These are phyloP conservation scores for Anadara kagoshimensis DNA, from an alignment of 1,140 invertebrate species.

Conservation along the genomic window DNA sequence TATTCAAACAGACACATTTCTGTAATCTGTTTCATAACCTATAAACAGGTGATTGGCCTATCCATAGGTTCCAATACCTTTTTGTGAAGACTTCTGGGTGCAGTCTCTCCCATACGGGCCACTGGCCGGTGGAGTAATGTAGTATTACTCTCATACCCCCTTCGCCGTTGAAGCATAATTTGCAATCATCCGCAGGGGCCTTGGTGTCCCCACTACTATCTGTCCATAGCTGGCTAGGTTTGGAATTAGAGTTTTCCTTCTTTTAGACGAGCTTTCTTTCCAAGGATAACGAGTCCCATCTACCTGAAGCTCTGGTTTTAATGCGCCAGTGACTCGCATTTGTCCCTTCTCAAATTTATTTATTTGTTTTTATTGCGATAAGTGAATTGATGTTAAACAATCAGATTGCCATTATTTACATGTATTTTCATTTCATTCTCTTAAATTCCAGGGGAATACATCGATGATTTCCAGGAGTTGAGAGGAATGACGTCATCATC, in stretches of 20 bases:
- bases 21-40: neutral
- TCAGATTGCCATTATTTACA: too few species aligned
- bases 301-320: slow-evolving; percentile 12
- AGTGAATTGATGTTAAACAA: too few species aligned
- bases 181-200: neutral
- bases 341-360: slow-evolving; percentile 13
- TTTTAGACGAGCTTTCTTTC: neutral
- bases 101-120: slow-evolving; percentile 13
- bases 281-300: slow-evolving; percentile 10
- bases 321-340: slow-evolving; percentile 14
- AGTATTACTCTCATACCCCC: slow-evolving; percentile 4
- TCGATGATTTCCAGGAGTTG: too few species aligned
- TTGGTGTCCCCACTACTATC: neutral
- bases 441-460: too few species aligned
- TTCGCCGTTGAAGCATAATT: neutral
- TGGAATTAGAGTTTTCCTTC: slow-evolving; percentile 17
- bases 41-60: slow-evolving; percentile 5
- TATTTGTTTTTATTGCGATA: too few species aligned
- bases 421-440: too few species aligned
- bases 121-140: neutral
- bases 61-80: slow-evolving; percentile 14
- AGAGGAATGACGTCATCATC: too few species aligned
- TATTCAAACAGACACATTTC: too few species aligned
- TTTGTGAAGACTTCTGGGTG: slow-evolving; percentile 14
- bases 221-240: neutral